Conservation (phyloP, 2,113 vertebrate genomes). For the Piaya cayana region DNA sequence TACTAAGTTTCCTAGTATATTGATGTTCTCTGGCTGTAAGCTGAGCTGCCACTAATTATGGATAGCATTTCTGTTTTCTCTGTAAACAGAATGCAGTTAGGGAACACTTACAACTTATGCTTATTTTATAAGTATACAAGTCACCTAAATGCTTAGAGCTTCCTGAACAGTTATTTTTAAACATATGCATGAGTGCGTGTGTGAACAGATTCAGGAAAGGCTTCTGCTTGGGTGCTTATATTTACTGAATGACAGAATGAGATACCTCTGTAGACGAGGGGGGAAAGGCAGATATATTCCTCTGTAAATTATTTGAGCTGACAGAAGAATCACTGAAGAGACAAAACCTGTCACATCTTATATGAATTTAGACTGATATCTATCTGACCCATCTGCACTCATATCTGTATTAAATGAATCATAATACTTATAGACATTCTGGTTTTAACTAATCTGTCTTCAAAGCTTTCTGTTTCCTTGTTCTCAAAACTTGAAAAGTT, state of each 20-base stretch:
- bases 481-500: conserved; percentile 26
- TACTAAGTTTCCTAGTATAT: conserved; percentile 28
- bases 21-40: conserved; percentile 18
- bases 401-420: conserved; percentile 35
- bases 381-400: conserved; percentile 24
- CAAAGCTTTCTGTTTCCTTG: conserved; percentile 38
- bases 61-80: not conserved
- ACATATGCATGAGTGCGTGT: not conserved
- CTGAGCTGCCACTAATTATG: conserved; percentile 46
- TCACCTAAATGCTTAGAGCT: not conserved
- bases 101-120: not conserved
- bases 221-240: not conserved
- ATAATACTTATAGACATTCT: not conserved
- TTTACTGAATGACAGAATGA: conserved; percentile 53
- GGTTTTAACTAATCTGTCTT: conserved; percentile 50
- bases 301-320: conserved; percentile 55
- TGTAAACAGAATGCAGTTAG: conserved; percentile 19
- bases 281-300: not conserved
- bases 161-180: not conserved
- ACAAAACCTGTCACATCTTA: conserved; percentile 39
- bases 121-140: not conserved
- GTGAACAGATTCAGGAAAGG: conserved; percentile 23
- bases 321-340: conserved; percentile 55
- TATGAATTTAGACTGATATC: conserved; percentile 48
- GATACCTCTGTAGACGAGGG: not conserved